Conservation (phyloP, 2,113 vertebrate species). For the Ascaphus truei region DNA sequence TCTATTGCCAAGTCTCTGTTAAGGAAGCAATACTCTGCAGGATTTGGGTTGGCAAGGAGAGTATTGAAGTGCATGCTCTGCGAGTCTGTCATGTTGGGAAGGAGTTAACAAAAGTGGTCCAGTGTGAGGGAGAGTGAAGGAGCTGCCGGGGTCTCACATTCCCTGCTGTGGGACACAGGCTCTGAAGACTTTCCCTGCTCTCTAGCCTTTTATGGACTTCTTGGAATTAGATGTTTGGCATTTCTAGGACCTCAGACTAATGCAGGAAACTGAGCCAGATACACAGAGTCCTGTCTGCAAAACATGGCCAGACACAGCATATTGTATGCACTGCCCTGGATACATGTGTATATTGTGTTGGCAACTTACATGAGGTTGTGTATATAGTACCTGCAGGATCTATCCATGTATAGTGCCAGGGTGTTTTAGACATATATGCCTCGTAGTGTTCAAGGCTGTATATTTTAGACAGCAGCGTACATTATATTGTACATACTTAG, state of each 20-base stretch:
- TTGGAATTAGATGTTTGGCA: conserved; percentile 31
- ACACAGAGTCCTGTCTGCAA: conserved; percentile 29
- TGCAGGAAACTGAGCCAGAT: conserved; percentile 21
- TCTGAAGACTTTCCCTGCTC: conserved; percentile 16
- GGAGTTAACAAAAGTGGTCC: conserved; percentile 12
- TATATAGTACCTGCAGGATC: too few relatives aligned
- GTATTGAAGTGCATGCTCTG: too few relatives aligned
- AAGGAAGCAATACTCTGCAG: too few relatives aligned
- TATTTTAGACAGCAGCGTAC: too few relatives aligned
- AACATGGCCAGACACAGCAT: conserved; percentile 9
- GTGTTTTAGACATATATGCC: too few relatives aligned
- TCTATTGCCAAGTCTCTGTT: too few relatives aligned
- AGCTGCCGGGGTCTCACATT: conserved; percentile 28
- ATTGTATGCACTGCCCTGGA: neutral
- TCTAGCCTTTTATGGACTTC: conserved; percentile 36
- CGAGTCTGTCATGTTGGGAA: conserved; percentile 6
- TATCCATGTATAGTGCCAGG: too few relatives aligned
- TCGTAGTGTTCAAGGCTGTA: too few relatives aligned
- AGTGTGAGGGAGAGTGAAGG: conserved; percentile 27
- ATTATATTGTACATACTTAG: too few relatives aligned
- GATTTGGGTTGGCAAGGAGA: too few relatives aligned
- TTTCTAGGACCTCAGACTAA: conserved; percentile 22
- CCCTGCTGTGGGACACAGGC: conserved; percentile 31
- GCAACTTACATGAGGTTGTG: too few relatives aligned
- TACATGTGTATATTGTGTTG: neutral